phyloP scores from a whole-genome alignment of 2,888 invertebrate species.

The Thysanoteuthis rhombus region DNA sequence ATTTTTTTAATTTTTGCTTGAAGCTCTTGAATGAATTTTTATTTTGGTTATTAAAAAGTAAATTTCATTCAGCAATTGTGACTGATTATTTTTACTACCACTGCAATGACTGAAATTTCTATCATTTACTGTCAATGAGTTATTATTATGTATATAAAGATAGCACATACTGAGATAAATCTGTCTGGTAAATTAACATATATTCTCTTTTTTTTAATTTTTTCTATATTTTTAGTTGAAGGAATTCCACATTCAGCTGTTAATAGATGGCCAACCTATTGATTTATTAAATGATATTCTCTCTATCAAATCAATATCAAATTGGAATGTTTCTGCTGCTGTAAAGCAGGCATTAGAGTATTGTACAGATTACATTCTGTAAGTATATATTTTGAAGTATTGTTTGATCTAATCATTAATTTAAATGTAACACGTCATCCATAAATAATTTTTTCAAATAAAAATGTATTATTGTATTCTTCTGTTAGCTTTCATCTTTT shows the following conservation, averaged over 20 bases:
- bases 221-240: conserved; percentile 46
- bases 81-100: no score
- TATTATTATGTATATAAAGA: not conserved
- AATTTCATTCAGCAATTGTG: no score
- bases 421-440: not conserved
- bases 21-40: no score
- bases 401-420: conserved; percentile 27
- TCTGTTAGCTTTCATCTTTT: not conserved
- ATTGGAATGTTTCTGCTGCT: conserved; percentile 47
- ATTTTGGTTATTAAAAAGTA: no score
- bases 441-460: not conserved
- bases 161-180: not conserved
- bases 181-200: not conserved
- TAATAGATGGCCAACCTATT: conserved; percentile 54
- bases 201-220: not conserved
- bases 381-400: not conserved
- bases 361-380: conserved; percentile 50
- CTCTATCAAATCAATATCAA: conserved; percentile 41
- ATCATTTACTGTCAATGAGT: no score
- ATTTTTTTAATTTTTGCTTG: no score
- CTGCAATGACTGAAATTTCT: no score
- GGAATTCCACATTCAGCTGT: conserved; percentile 50
- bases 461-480: not conserved
- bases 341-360: conserved; percentile 49
- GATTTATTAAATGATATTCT: conserved; percentile 52